phyloP scores from a whole-genome alignment of 2,113 vertebrate genomes.

The Peucedramus taeniatus region DNA sequence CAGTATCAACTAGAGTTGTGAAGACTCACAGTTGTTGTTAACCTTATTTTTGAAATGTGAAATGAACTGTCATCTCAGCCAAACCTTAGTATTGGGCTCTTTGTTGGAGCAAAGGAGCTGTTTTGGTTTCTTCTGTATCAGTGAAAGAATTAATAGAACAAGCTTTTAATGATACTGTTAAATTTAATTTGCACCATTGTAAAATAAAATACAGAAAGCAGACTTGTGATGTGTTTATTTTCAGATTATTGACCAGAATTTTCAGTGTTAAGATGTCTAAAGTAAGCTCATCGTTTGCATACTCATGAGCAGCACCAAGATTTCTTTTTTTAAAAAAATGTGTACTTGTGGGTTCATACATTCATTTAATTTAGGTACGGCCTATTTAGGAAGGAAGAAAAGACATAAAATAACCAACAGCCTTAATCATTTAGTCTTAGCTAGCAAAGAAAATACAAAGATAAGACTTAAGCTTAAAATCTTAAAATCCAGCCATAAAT shows the following conservation, averaged over 20 bases:
- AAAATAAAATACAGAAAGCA: constrained; percentile 33
- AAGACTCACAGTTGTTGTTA: background rate
- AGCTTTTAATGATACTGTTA: background rate
- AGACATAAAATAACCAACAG: background rate
- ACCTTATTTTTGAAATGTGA: background rate
- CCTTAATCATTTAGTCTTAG: background rate
- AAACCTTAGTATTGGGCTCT: background rate
- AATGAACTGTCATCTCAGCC: background rate
- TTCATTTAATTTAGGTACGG: background rate
- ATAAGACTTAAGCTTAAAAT: background rate
- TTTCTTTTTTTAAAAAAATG: accelerated
- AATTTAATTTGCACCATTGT: constrained; percentile 7
- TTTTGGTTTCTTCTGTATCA: constrained; percentile 19
- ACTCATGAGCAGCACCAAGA: background rate
- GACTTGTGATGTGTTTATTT: background rate
- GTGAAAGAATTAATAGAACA: constrained; percentile 26
- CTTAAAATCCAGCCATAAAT: background rate
- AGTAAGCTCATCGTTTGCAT: background rate
- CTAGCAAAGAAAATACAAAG: background rate
- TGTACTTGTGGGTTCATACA: background rate
- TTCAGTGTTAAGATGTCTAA: background rate
- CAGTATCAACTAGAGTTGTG: background rate
- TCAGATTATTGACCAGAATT: background rate
- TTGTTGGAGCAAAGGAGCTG: background rate
- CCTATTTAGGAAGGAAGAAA: background rate